phyloP scores from a whole-genome alignment of 2,797 vertebrate species.

The Alauda arvensis region DNA sequence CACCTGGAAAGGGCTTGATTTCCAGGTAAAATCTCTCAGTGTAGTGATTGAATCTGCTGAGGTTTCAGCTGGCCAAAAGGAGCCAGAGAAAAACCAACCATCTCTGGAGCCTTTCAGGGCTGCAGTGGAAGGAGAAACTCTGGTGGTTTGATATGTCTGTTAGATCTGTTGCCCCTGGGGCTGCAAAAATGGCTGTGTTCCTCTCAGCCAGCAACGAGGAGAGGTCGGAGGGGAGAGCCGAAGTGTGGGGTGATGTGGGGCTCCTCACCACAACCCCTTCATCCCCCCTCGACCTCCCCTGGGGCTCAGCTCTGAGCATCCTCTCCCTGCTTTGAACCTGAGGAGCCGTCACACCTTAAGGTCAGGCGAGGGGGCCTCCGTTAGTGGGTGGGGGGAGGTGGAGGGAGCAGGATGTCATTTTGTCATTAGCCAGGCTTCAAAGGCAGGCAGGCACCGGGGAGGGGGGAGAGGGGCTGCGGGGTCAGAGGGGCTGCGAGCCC shows the following conservation, averaged over 20 bases:
- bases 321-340: conserved; percentile 44
- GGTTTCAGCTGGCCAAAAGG: neutral
- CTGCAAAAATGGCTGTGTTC: neutral
- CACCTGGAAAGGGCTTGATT: conserved; percentile 10
- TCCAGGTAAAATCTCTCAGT: neutral
- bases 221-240: fast-evolving
- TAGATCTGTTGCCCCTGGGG: neutral
- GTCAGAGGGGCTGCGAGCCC: neutral
- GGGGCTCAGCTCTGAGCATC: neutral
- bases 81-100: neutral
- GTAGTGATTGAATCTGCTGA: neutral
- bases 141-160: neutral
- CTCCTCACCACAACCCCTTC: neutral
- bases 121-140: fast-evolving
- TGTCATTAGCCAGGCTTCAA: conserved; percentile 62
- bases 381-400: neutral
- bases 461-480: neutral
- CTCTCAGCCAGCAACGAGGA: neutral
- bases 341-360: conserved; percentile 52
- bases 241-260: neutral
- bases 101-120: neutral
- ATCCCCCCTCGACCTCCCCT: neutral
- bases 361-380: conserved; percentile 34
- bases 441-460: neutral
- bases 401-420: conserved; percentile 58